Base-by-base conservation (phyloP, 2,888 invertebrate genomes). In the Euspilapteryx auroguttella region DNA sequence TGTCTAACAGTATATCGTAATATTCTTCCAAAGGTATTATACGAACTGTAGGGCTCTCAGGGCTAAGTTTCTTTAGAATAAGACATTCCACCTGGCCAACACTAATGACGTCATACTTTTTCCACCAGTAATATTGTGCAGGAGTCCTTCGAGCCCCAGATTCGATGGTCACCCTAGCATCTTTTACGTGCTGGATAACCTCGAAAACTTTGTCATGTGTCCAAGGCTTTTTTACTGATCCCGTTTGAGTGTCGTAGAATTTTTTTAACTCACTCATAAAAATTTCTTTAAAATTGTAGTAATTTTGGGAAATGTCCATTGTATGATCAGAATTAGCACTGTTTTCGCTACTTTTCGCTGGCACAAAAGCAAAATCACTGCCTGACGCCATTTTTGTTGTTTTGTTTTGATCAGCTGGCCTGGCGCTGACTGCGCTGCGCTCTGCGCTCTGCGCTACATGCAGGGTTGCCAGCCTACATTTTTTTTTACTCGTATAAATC, bases 1-100 rank as follows among this genome's bases (percentile, higher is more conserved):
- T 29, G n/a, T 32, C 29, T 12, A 14, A 22, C 10, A 36, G 17
- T 30, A 25, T 25, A 7, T 33, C 28, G 15, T 24, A 33, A 27
- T 33, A 29, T 15, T 30, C 27, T 24, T 34, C 30, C n/a, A 23
- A 3, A 8, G 31, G 23, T 25, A 34, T 25, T 12, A 34, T 14
- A 10, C 25, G 24, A 3, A 32, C 22, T 4, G 32, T 31, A 13
- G 34, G 30, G 24, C 21, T 21, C 2, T 30, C 31, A 11, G 29
- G 24, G 23, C 12, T 24, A 3, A 28, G 10, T 21, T 23, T 32
- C 25, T 31, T 33, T 4, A 33, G 13, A 17, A 34, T 31, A 22
- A 34, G 20, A 24, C 27, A 28, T 4, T 34, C 31, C 12, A n/a
- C 24, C 3, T 27, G 14, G 6, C 14, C 13, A 12, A 21, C 23